Conservation (phyloP, 2,113 vertebrate species). For the human (Homo sapiens) region DNA sequence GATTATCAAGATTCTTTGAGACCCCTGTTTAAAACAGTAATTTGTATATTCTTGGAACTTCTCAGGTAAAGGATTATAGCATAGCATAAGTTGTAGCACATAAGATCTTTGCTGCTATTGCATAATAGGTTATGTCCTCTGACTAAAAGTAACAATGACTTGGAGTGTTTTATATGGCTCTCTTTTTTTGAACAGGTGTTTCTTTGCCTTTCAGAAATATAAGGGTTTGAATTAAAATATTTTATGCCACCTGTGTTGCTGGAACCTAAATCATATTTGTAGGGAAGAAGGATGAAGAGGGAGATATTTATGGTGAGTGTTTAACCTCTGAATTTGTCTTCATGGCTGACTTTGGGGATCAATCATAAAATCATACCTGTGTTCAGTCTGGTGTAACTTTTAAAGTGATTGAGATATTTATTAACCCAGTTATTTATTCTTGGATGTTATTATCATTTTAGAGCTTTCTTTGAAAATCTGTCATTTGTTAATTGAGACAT, state of each 20-base stretch:
- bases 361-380: background rate
- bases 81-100: too few species aligned
- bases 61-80: background rate
- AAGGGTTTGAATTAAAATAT: background rate
- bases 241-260: background rate
- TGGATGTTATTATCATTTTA: background rate
- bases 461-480: background rate
- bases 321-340: background rate
- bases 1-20: background rate
- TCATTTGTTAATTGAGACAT: background rate
- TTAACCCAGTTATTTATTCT: background rate
- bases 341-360: background rate
- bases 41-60: background rate
- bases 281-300: background rate
- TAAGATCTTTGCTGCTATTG: background rate
- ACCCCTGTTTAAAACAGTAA: background rate
- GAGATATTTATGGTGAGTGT: background rate
- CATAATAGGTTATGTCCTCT: background rate
- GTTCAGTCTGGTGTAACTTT: too few species aligned
- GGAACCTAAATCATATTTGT: background rate
- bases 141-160: too few species aligned
- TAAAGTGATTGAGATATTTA: too few species aligned
- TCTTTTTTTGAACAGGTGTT: background rate
- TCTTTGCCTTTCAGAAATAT: conserved; percentile 9
- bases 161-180: background rate